Percentiles rank a stretch among this genome's conserved stretches.
These are phyloP conservation scores for Microcebus murinus DNA, from an alignment of 2,113 vertebrate genomes.

Conservation along the genomic window DNA sequence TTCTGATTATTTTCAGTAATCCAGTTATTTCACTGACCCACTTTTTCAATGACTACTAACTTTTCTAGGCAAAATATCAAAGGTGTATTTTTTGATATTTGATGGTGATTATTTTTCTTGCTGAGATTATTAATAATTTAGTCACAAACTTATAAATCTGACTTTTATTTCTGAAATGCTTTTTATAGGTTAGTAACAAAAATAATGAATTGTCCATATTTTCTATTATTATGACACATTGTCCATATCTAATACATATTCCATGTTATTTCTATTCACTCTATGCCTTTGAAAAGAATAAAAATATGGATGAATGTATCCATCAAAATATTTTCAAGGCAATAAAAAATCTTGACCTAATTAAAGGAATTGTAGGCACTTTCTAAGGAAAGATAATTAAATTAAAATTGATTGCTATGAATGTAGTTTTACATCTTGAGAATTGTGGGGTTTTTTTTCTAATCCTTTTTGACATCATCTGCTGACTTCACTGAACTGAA, in stretches of 20 bases:
- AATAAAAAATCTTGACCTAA: not conserved
- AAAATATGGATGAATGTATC: not conserved
- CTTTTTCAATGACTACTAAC: slow-evolving; percentile 80
- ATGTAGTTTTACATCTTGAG: not conserved
- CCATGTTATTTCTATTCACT: not conserved
- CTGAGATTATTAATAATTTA: slow-evolving; percentile 55
- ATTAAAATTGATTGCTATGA: not conserved
- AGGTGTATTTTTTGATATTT: slow-evolving; percentile 67
- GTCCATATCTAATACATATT: not conserved
- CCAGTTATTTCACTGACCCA: slow-evolving; percentile 87
- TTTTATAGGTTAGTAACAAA: slow-evolving; percentile 29
- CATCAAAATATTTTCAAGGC: not conserved
- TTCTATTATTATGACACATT: not conserved
- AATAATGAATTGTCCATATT: not conserved
- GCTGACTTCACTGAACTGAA: not conserved
- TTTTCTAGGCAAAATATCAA: slow-evolving; percentile 79
- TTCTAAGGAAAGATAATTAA: not conserved
- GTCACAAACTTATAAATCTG: not conserved
- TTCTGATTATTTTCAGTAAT: slow-evolving; percentile 84
- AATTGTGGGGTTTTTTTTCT: not conserved
- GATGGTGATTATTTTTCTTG: slow-evolving; percentile 47
- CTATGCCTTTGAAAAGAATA: not conserved
- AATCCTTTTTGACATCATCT: not conserved
- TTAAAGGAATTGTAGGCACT: not conserved
- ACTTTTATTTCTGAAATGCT: slow-evolving; percentile 25